Evolutionary conservation across 2,113 vertebrate species (phyloP).

Genomic region (Pterophyllum scalare): DNA sequence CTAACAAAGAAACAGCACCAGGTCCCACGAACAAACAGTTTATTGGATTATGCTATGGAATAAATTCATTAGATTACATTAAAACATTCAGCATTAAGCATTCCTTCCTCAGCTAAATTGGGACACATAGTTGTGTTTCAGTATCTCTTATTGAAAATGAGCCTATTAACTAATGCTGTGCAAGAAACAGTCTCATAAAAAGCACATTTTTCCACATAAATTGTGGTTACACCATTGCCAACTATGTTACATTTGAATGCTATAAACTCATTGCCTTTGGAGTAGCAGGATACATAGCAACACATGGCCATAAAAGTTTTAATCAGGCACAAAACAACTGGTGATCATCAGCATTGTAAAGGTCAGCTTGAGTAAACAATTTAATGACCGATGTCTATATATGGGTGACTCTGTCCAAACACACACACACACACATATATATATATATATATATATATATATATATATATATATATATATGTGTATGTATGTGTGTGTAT

Average conservation of each 20-base stretch:
- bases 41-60: constrained; percentile 51
- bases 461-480: no score
- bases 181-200: constrained; percentile 69
- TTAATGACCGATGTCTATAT: constrained; percentile 32
- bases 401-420: no score
- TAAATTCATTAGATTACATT: constrained; percentile 45
- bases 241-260: constrained; percentile 32
- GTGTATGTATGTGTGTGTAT: no score
- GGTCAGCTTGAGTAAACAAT: constrained; percentile 65
- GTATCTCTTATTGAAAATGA: constrained; percentile 72
- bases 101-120: constrained; percentile 50
- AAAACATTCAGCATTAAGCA: constrained; percentile 9
- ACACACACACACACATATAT: no score
- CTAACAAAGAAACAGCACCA: constrained; percentile 49
- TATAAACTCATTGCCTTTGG: constrained; percentile 38
- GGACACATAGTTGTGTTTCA: constrained; percentile 58
- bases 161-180: constrained; percentile 63
- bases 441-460: no score
- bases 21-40: constrained; percentile 54
- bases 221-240: constrained; percentile 49
- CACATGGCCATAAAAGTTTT: constrained; percentile 50
- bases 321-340: constrained; percentile 58
- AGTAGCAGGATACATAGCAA: constrained; percentile 10
- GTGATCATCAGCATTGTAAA: constrained; percentile 49
- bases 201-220: constrained; percentile 74